phyloP scores from a whole-genome alignment of 2,113 vertebrate species.

The Calidris pugnax region DNA sequence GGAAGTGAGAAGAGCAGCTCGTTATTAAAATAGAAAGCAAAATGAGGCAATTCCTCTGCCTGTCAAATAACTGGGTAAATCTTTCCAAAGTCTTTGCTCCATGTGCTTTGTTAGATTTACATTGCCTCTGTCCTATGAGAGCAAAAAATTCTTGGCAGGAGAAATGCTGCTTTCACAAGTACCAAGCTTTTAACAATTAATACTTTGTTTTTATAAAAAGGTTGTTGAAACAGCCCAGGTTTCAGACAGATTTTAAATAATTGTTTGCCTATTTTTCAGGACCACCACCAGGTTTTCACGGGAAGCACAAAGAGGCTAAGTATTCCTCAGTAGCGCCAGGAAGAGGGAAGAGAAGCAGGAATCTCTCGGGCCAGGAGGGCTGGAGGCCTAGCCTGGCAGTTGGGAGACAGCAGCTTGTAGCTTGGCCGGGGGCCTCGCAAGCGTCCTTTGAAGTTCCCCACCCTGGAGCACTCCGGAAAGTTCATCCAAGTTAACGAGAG shows the following conservation, averaged over 20 bases:
- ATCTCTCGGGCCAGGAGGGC: accelerated
- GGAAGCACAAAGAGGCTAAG: background rate
- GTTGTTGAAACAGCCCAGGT: background rate
- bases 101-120: background rate
- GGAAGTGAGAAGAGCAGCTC: background rate
- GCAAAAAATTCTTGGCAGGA: background rate
- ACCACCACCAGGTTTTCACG: background rate
- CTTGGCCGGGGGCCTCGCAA: background rate
- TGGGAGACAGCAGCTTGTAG: background rate
- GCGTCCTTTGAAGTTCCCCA: background rate
- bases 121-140: background rate
- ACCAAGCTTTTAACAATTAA: background rate
- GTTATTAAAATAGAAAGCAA: background rate
- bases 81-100: background rate
- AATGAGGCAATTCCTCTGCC: background rate
- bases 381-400: accelerated
- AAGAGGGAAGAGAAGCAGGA: background rate
- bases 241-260: background rate
- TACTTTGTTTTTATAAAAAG: background rate
- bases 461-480: background rate
- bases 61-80: background rate
- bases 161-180: background rate
- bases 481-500: background rate
- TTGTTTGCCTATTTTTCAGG: background rate
- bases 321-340: background rate